Evolutionary conservation across 1,140 invertebrate species (phyloP).

Genomic region (Portunus trituberculatus): DNA sequence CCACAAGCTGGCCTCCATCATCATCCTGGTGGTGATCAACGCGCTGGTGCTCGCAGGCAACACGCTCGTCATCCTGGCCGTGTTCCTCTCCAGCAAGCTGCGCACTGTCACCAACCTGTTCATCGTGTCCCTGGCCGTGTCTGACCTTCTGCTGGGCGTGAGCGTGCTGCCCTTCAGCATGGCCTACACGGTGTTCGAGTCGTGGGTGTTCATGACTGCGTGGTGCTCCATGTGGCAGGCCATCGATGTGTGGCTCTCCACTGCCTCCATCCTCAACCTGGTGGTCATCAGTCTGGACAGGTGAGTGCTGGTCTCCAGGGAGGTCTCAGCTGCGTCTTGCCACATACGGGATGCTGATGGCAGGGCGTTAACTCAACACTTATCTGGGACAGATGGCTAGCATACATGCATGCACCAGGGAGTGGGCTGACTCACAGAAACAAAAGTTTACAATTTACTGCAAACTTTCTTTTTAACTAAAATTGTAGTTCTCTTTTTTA

Average conservation of each 20-base stretch:
- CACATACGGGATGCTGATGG: background rate
- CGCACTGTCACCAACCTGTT: constrained; percentile 97
- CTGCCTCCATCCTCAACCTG: constrained; percentile 96
- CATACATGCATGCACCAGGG: background rate
- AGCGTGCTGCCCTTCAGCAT: constrained; percentile 85
- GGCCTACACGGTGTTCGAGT: constrained; percentile 83
- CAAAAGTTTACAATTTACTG: no score
- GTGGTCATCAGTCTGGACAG: constrained; percentile 82
- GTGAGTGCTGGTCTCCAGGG: constrained; percentile 78
- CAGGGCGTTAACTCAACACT: background rate
- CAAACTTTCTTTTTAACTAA: background rate
- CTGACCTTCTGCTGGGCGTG: constrained; percentile 94
- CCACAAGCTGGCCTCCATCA: constrained; percentile 87
- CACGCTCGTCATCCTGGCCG: constrained; percentile 94
- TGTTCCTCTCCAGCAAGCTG: constrained; percentile 92
- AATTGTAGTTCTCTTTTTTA: background rate
- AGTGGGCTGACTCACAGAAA: background rate
- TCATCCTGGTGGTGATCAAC: constrained; percentile 90
- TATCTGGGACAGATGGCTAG: background rate
- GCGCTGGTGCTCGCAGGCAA: constrained; percentile 94
- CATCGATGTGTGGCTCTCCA: constrained; percentile 98
- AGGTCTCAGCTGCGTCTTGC: background rate
- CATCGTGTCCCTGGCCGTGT: constrained; percentile 95
- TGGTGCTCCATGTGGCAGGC: constrained; percentile 97
- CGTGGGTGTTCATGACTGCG: constrained; percentile 95